Evolutionary conservation across 2,113 vertebrate species (phyloP), one percentile per base, ranked within the genome.

Genomic region (Tricholaema leucomelas): DNA sequence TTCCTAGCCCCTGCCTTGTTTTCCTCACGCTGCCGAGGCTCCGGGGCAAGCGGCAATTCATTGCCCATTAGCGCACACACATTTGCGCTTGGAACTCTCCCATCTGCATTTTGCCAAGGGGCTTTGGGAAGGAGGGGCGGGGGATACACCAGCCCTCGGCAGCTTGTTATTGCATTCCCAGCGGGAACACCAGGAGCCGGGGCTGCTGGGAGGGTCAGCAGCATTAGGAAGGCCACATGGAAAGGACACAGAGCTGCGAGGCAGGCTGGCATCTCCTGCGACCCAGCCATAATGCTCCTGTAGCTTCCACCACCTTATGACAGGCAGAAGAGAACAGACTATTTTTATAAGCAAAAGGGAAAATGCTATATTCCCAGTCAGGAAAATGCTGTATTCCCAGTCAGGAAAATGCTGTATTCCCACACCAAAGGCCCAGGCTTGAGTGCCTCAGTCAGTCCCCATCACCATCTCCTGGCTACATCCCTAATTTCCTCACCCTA

Each of bases 21-120:
- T 92, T 95, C 96, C 92, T 95, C 93, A 91, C 93, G 92, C 95
- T 88, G 95, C 81, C 91, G 69, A 65, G 70, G 94, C 94, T 86
- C 9, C 56, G 61, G 90, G 86, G 94, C 91, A 91, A 91, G 93
- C 92, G 85, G 88, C 93, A 96, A 88, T 90, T 92, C 87, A 88
- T 83, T 90, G 94, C 95, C 95, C 92, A 93, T 96, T 91, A 95
- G 85, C 93, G 44, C 84, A 94, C 81, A 93, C 94, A 71, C 88
- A 71, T 91, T 89, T 65, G 85, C 87, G 36, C 92, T 93, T 70
- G 94, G 92, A 91, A 81, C 60, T 36, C 58, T 92, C 91, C 84
- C 90, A 85, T 66, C 64, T 18, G 64, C 74, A 20, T 79, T 86
- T 81, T 66, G 56, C 90, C 10, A 4, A 58, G 87, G 59, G 42